Percentiles rank a stretch among this genome's conserved stretches.
These are phyloP conservation scores for Teleopsis dalmanni DNA, from an alignment of 1,140 invertebrate genomes.

Conservation along the genomic window DNA sequence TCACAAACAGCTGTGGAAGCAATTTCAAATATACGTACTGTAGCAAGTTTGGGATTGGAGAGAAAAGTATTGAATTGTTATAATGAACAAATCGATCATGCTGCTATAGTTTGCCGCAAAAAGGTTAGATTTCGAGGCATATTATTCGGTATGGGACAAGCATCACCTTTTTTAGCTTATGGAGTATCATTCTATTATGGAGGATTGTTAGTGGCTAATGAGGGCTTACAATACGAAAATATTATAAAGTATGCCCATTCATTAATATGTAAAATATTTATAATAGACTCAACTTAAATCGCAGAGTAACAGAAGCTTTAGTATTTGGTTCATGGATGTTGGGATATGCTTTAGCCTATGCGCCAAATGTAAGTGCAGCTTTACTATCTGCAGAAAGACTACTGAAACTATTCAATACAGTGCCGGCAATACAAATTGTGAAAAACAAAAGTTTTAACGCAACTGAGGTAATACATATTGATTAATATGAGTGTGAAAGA, in stretches of 20 bases:
- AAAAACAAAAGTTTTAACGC: conserved; percentile 48
- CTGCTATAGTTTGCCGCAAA: conserved; percentile 57
- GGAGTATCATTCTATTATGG: conserved; percentile 61
- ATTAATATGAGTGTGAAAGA: not conserved
- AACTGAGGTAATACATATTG: conserved; percentile 23
- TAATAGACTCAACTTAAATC: too few relatives aligned
- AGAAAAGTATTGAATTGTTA: conserved; percentile 66
- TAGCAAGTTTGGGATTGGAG: conserved; percentile 79
- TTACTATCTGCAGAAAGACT: conserved; percentile 72
- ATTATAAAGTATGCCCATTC: conserved; percentile 70
- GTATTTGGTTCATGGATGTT: conserved; percentile 84
- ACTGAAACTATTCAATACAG: conserved; percentile 55
- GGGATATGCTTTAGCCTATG: conserved; percentile 75
- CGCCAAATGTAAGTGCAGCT: conserved; percentile 81
- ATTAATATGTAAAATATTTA: not conserved
- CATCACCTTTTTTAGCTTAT: conserved; percentile 66
- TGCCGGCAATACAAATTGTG: conserved; percentile 48
- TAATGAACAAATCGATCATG: conserved; percentile 52
- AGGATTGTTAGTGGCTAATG: conserved; percentile 52
- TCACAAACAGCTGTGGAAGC: conserved; percentile 80
- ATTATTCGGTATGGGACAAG: conserved; percentile 58
- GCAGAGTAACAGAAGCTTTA: conserved; percentile 73
- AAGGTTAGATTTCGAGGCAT: conserved; percentile 68
- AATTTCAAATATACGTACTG: conserved; percentile 72
- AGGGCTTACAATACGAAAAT: conserved; percentile 59